Percentiles rank a stretch among this genome's conserved stretches.
Conservation (phyloP, 92 coral and sea anemone genomes). For the Siderastrea radians region DNA sequence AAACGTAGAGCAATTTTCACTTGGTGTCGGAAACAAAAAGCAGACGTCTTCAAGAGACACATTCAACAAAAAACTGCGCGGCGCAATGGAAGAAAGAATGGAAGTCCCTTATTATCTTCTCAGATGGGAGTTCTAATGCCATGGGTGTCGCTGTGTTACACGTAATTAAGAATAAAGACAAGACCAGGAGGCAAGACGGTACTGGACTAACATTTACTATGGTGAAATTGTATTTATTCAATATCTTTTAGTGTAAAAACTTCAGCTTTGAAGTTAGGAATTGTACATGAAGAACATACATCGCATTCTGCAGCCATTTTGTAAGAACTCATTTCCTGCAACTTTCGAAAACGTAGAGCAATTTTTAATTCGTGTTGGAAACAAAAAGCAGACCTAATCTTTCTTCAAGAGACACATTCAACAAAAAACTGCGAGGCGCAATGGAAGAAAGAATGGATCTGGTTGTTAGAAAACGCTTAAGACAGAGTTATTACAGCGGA, state of each 20-base stretch:
- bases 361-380: neutral
- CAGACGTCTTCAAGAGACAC: too few relatives aligned
- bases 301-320: constrained; percentile 47
- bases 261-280: constrained; percentile 18
- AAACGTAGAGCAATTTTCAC: too few relatives aligned
- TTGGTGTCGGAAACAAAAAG: too few relatives aligned
- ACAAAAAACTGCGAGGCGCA: too few relatives aligned
- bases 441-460: neutral
- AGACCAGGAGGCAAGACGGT: neutral
- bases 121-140: too few relatives aligned
- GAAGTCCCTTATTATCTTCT: too few relatives aligned
- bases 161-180: neutral
- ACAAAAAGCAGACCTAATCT: neutral
- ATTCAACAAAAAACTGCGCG: too few relatives aligned
- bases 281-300: constrained; percentile 11
- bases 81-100: too few relatives aligned
- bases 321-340: neutral
- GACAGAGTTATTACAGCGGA: neutral
- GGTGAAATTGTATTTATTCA: constrained; percentile 25
- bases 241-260: constrained; percentile 29
- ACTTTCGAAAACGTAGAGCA: too few relatives aligned
- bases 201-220: neutral
- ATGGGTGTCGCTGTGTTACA: too few relatives aligned
- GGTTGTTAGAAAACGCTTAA: neutral
- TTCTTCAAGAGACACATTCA: too few relatives aligned